phyloP scores from a whole-genome alignment of 2,888 invertebrate genomes.

The Epistrophe eligans region DNA sequence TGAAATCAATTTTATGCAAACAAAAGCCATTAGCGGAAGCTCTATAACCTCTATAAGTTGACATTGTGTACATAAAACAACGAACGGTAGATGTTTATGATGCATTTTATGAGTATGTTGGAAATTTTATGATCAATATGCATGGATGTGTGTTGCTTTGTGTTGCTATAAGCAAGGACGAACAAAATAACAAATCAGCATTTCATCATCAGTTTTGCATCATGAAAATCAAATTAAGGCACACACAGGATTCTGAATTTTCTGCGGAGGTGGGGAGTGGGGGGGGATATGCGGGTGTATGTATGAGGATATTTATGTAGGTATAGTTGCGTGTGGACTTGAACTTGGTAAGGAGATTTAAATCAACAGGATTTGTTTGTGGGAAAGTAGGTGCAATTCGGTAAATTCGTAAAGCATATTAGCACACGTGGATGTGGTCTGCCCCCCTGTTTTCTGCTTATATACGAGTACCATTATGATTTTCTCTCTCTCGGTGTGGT shows the following conservation, averaged over 20 bases:
- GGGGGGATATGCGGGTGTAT: not conserved
- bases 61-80: slow-evolving; percentile 8
- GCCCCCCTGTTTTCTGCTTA: not conserved
- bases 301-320: not conserved
- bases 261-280: not conserved
- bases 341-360: slow-evolving; percentile 30
- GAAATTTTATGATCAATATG: not conserved
- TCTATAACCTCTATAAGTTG: not conserved
- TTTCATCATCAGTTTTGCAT: slow-evolving; percentile 69
- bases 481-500: slow-evolving; percentile 8
- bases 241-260: slow-evolving; percentile 23
- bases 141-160: not conserved
- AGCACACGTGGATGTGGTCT: not conserved
- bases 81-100: slow-evolving; percentile 24
- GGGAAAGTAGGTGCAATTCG: not conserved
- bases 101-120: not conserved
- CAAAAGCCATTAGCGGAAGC: slow-evolving; percentile 45
- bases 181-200: slow-evolving; percentile 30
- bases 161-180: slow-evolving; percentile 18
- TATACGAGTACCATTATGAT: not conserved
- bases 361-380: slow-evolving; percentile 36
- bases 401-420: not conserved
- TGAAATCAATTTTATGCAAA: slow-evolving; percentile 64
- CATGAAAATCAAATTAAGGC: slow-evolving; percentile 65
- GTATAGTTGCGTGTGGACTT: not conserved